These are phyloP conservation scores for Melospiza melodia DNA, from an alignment of 2,113 vertebrate species.

Conservation along the genomic window DNA sequence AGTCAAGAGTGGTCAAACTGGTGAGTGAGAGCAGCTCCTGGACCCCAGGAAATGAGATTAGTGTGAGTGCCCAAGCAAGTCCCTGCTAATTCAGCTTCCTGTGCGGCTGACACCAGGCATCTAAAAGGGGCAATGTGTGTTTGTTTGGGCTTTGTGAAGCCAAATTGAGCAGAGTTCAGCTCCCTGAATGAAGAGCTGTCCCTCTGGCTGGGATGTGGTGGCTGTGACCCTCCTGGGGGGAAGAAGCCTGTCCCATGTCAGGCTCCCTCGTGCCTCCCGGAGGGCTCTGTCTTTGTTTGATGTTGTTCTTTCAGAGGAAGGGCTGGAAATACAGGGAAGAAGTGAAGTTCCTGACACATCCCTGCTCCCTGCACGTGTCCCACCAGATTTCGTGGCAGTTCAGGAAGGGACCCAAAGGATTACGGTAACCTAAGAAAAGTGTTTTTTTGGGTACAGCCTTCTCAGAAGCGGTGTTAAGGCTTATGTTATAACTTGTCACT, in stretches of 20 bases:
- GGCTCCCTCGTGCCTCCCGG: not conserved
- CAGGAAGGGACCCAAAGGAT: not conserved
- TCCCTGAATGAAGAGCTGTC: not conserved
- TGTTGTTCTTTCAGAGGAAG: fast-evolving
- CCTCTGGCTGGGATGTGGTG: not conserved
- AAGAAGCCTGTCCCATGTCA: fast-evolving
- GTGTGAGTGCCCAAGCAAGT: not conserved
- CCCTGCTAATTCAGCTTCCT: not conserved
- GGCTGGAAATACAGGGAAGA: not conserved
- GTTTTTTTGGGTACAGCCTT: not conserved
- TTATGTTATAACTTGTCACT: constrained; percentile 25
- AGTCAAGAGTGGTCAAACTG: not conserved
- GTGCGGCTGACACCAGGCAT: not conserved
- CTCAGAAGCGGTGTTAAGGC: constrained; percentile 22
- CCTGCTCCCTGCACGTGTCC: not conserved
- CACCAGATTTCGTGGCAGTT: not conserved
- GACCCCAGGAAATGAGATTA: not conserved
- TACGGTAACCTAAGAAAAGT: not conserved
- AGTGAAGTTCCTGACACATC: not conserved
- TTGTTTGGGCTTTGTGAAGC: not conserved
- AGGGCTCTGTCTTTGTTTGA: not conserved
- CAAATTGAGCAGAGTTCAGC: not conserved
- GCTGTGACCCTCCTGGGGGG: not conserved
- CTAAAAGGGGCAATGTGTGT: not conserved
- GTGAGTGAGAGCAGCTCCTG: not conserved